Evolutionary conservation across 1,140 invertebrate genomes (phyloP).

Genomic region (Melipona quadrifasciata): DNA sequence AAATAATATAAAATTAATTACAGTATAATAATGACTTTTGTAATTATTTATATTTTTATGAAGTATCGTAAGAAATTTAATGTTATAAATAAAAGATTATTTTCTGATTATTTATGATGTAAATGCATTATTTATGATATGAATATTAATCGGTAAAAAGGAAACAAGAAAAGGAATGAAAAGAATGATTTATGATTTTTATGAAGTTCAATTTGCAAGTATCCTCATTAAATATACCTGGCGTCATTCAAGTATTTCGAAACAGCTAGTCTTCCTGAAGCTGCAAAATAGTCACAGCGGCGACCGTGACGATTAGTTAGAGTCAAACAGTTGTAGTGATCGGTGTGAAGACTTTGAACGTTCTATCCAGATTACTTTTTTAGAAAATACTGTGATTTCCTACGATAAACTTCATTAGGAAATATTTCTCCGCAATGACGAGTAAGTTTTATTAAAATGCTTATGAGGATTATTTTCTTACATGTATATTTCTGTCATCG

Average conservation of each 20-base stretch:
- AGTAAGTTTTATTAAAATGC: slow-evolving; percentile 29
- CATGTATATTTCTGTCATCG: neutral
- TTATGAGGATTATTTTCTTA: neutral
- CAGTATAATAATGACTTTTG: neutral
- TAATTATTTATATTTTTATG: rapidly evolving
- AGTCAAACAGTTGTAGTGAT: slow-evolving; percentile 27
- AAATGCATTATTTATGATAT: too few species aligned
- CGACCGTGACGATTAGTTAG: slow-evolving; percentile 21
- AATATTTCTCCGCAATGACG: slow-evolving; percentile 11
- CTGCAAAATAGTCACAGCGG: slow-evolving; percentile 2
- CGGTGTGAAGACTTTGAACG: neutral
- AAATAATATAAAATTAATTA: neutral
- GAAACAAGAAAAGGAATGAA: neutral
- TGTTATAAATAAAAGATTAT: neutral
- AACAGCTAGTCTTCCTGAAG: neutral
- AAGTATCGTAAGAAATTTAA: neutral
- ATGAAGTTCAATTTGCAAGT: neutral
- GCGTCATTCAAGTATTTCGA: neutral
- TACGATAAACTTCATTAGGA: too few species aligned
- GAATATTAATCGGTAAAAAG: too few species aligned
- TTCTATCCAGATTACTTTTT: neutral
- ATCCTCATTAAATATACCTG: neutral
- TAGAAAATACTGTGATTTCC: neutral
- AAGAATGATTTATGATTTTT: neutral
- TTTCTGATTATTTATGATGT: too few species aligned